These are phyloP conservation scores for Crotalus helleri DNA, from an alignment of 2,113 vertebrate species.

Conservation along the genomic window DNA sequence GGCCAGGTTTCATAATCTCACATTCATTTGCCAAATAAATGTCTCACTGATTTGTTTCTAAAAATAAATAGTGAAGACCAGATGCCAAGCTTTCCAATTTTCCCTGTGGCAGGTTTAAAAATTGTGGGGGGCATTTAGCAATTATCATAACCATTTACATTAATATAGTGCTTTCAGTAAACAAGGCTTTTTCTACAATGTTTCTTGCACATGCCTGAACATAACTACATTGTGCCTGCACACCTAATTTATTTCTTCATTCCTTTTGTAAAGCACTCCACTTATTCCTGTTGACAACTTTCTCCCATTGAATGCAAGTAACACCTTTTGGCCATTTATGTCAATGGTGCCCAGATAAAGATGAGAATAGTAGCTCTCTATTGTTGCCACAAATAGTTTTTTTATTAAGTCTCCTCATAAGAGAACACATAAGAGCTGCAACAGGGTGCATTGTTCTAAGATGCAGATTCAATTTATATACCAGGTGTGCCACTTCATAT, in stretches of 20 bases:
- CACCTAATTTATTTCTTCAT: conserved; percentile 35
- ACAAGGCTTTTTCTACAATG: conserved; percentile 34
- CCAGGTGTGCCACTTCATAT: not conserved
- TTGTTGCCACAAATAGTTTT: not conserved
- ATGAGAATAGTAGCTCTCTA: not conserved
- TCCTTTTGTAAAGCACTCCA: conserved; percentile 9
- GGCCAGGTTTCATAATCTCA: conserved; percentile 45
- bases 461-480: not conserved
- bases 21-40: conserved; percentile 64
- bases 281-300: conserved; percentile 38
- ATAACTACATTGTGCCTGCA: conserved; percentile 20
- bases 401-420: not conserved
- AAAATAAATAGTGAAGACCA: conserved; percentile 51
- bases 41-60: conserved; percentile 59
- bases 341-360: not conserved
- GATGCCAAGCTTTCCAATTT: conserved; percentile 42
- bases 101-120: conserved; percentile 25
- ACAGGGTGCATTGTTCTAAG: not conserved
- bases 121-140: conserved; percentile 38
- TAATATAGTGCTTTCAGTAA: conserved; percentile 30
- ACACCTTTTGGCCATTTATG: not conserved
- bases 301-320: conserved; percentile 31
- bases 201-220: conserved; percentile 37
- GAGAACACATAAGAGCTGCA: not conserved
- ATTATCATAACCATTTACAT: conserved; percentile 45